A percentile compares a stretch with the other conserved stretches of the same genome.
These are phyloP conservation scores for Leptonema lineaticorne DNA, from an alignment of 1,140 invertebrate genomes.

Conservation along the genomic window DNA sequence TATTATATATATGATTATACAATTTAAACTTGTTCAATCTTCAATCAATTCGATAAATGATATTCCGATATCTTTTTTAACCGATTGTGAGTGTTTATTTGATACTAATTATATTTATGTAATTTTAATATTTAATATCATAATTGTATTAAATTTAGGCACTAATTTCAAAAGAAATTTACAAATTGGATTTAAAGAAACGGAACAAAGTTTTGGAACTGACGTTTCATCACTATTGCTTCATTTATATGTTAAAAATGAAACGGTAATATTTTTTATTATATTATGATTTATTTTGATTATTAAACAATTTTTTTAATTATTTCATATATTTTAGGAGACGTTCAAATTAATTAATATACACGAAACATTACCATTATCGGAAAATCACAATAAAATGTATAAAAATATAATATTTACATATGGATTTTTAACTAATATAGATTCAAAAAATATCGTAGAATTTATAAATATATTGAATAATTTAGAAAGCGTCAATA, in stretches of 20 bases:
- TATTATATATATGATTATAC: too few relatives aligned
- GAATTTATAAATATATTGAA: not conserved
- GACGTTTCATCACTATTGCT: not conserved
- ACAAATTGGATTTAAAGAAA: too few relatives aligned
- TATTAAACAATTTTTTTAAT: too few relatives aligned
- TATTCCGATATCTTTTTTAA: not conserved
- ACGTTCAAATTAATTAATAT: not conserved
- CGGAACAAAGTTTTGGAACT: not conserved
- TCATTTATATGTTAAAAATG: not conserved
- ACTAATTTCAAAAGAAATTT: too few relatives aligned
- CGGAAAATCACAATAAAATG: not conserved
- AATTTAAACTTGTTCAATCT: too few relatives aligned
- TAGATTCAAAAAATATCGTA: not conserved
- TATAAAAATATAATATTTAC: not conserved
- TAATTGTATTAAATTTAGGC: too few relatives aligned
- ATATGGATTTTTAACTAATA: not conserved
- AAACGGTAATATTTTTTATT: not conserved
- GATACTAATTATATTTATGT: too few relatives aligned
- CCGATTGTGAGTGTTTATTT: not conserved
- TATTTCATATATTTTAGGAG: not conserved
- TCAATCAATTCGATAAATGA: not conserved
- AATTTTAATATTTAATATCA: too few relatives aligned
- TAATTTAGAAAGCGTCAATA: constrained; percentile 43
- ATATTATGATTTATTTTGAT: not conserved
- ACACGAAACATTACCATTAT: not conserved